Base-by-base conservation (phyloP, 2,888 invertebrate genomes). In the Hermaeophaga mercurialis region DNA sequence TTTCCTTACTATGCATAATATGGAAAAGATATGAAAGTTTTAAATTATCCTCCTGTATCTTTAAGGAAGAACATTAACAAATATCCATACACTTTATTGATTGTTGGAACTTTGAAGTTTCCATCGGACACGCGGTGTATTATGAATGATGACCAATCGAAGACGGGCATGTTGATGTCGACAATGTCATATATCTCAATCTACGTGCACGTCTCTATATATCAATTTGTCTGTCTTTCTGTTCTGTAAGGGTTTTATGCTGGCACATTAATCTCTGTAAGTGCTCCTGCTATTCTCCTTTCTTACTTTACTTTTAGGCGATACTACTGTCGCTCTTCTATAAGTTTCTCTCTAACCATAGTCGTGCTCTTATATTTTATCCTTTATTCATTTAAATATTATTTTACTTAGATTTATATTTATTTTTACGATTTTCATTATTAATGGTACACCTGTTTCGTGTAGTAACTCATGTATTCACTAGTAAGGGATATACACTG, bases 171-270 rank as follows among this genome's bases (percentile, higher is more conserved):
- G 66, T 70, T 72, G 68, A 68, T 62, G 66, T 70, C 73, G 68
- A 67, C 62, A 61, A 64, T 60, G 63, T 69, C 63, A 75, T 75
- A 74, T 75, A 75, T 75, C 73, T 74, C 73, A 75, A 75, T 75
- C 73, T 73, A 73, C 64, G 66, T 64, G 62, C 66, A 61, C 67
- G 68, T 73, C 69, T 70, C 73, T 70, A 73, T 75, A 75, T 73
- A 75, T 75, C 75, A 74, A 75, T 75, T 75, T 73, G 72, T 74
- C 73, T 72, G 72, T 73, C 73, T 73, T 71, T 69, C 67, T 66
- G 62, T 39, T 54, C 48, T 50, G 50, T 45, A 50, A 45, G 65
- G 65, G 70, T 68, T 72, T 72, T 71, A 66, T 70, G 67, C 67
- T 65, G 63, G 64, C 62, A 71, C 72, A 74, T 75, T 74, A 74